These are phyloP conservation scores for Dinocampus coccinellae DNA, from an alignment of 2,888 invertebrate genomes.

Conservation along the genomic window DNA sequence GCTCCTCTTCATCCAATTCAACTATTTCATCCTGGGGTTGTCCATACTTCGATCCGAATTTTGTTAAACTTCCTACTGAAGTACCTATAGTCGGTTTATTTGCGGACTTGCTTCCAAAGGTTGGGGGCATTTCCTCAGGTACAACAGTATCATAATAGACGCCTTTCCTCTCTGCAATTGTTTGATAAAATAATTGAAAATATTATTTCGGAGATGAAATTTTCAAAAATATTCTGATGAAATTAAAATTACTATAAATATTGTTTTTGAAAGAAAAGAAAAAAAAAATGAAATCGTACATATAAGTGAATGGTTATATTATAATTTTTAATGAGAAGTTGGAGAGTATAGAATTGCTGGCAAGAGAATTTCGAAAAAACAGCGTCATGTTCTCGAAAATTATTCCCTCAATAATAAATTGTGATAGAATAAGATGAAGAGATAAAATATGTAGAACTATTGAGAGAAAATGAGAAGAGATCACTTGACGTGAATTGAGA, in stretches of 20 bases:
- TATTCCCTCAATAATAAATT: conserved; percentile 8
- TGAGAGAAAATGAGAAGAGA: not conserved
- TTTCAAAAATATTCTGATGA: not conserved
- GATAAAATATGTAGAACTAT: not conserved
- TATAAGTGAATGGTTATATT: not conserved
- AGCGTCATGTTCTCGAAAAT: not conserved
- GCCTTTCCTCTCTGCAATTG: conserved; percentile 71
- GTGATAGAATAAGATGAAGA: not conserved
- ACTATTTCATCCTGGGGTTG: conserved; percentile 44
- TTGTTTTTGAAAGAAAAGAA: not conserved
- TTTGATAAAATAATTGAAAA: conserved; percentile 6
- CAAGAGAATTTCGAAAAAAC: conserved; percentile 2
- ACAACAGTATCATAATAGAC: conserved; percentile 69
- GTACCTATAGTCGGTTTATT: conserved; percentile 52
- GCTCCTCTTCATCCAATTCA: conserved; percentile 67
- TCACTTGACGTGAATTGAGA: not conserved
- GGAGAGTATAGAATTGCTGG: conserved; percentile 19
- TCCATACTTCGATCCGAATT: conserved; percentile 48
- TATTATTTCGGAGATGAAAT: not conserved
- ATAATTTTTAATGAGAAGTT: conserved; percentile 19
- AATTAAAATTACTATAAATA: not conserved
- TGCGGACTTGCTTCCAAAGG: conserved; percentile 59
- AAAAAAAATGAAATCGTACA: not conserved
- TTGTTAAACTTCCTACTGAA: conserved; percentile 50
- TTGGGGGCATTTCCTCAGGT: conserved; percentile 65